Evolutionary conservation across 2,888 invertebrate species (phyloP).

Genomic region (Hemithea aestivaria): DNA sequence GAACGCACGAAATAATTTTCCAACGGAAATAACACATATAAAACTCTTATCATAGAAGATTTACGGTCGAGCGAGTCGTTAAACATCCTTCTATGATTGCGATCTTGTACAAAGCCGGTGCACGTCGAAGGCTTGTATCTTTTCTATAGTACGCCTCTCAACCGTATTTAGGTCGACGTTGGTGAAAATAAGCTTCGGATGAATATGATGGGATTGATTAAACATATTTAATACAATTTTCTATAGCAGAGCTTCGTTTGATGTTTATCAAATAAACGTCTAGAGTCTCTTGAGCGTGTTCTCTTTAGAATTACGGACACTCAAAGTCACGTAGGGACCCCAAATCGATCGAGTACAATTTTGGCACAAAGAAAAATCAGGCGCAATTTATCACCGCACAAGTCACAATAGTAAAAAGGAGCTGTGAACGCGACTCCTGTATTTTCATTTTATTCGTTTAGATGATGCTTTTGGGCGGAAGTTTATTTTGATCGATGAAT

Average conservation of each 20-base stretch:
- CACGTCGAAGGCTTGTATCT: slow-evolving; percentile 3
- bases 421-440: slow-evolving; percentile 14
- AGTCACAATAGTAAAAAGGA: slow-evolving; percentile 21
- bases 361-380: slow-evolving; percentile 27
- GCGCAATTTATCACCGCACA: slow-evolving; percentile 23
- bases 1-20: slow-evolving; percentile 12
- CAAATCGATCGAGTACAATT: slow-evolving; percentile 23
- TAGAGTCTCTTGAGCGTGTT: no score
- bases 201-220: no score
- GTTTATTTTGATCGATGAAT: no score
- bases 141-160: no score
- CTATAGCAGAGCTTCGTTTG: background rate
- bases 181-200: background rate
- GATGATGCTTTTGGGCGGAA: no score
- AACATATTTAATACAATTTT: background rate
- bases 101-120: slow-evolving; percentile 20
- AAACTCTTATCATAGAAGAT: slow-evolving; percentile 8
- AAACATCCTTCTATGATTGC: slow-evolving; percentile 20
- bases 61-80: slow-evolving; percentile 16
- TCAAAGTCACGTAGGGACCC: slow-evolving; percentile 16
- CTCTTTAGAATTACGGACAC: background rate
- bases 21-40: slow-evolving; percentile 11
- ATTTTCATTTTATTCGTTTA: slow-evolving; percentile 17
- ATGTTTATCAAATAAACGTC: no score
- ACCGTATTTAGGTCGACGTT: background rate